Evolutionary conservation across 2,113 vertebrate genomes (phyloP).

Genomic region (Istiophorus platypterus): DNA sequence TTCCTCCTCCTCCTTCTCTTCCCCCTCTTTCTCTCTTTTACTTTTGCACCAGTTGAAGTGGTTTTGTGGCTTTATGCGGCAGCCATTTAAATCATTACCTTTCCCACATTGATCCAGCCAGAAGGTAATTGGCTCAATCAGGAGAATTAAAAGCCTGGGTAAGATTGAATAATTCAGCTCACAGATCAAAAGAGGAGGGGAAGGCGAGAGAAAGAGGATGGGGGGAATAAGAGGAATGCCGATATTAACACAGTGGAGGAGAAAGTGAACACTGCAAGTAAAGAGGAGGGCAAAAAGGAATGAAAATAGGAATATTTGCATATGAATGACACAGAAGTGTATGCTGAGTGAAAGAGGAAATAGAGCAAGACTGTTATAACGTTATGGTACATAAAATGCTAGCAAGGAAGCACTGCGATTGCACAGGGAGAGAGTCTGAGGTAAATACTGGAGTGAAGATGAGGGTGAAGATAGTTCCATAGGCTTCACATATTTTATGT

Average conservation of each 20-base stretch:
- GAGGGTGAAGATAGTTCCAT: constrained; percentile 26
- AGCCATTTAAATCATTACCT: constrained; percentile 83
- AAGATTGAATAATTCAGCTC: constrained; percentile 80
- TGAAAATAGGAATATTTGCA: constrained; percentile 66
- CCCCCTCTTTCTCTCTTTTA: constrained; percentile 20
- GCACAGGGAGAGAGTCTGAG: constrained; percentile 14
- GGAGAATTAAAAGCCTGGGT: constrained; percentile 80
- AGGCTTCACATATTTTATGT: constrained; percentile 22
- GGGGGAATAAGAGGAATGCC: constrained; percentile 43
- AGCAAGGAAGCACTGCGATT: constrained; percentile 18
- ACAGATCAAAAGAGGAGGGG: constrained; percentile 71
- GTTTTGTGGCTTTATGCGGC: constrained; percentile 73
- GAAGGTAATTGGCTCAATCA: constrained; percentile 84
- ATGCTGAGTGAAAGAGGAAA: constrained; percentile 38
- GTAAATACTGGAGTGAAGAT: constrained; percentile 36
- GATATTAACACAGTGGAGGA: constrained; percentile 64
- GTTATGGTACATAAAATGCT: constrained; percentile 38
- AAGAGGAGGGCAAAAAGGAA: constrained; percentile 46
- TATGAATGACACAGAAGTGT: constrained; percentile 56
- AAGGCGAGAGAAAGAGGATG: constrained; percentile 36
- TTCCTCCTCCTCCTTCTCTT: constrained; percentile 33
- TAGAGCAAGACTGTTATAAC: constrained; percentile 26
- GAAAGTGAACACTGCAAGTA: constrained; percentile 50
- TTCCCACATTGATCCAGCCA: constrained; percentile 79
- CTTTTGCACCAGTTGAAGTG: constrained; percentile 61